phyloP scores from a whole-genome alignment of 2,113 vertebrate genomes.

The Elgaria multicarinata region DNA sequence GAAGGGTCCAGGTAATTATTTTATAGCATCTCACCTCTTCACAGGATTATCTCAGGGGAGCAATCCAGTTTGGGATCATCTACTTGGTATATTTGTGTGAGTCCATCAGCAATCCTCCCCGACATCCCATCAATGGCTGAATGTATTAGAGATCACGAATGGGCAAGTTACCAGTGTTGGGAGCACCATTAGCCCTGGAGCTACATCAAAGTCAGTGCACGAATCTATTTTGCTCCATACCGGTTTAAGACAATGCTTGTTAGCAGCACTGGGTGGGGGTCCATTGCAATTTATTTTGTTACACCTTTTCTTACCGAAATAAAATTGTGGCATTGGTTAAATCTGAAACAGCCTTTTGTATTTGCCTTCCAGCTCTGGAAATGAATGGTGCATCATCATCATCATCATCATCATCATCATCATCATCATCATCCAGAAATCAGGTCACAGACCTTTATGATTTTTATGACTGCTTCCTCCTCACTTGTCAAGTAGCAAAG shows the following conservation, averaged over 20 bases:
- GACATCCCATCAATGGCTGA: background rate
- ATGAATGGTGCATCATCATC: background rate
- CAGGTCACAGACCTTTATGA: background rate
- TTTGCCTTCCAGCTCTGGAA: background rate
- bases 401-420: too few species aligned
- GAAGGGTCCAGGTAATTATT: background rate
- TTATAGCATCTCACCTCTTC: background rate
- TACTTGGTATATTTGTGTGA: background rate
- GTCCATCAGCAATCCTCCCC: background rate
- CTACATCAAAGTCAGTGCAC: background rate
- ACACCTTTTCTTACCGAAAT: background rate
- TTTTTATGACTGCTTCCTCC: conserved; percentile 5
- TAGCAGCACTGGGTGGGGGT: background rate
- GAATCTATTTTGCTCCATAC: background rate
- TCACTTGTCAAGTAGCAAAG: conserved; percentile 34
- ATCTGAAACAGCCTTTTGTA: background rate
- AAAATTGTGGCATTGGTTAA: background rate
- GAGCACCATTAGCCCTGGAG: background rate
- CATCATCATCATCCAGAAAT: too few species aligned
- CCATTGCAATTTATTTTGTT: background rate
- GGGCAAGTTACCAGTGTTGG: too few species aligned
- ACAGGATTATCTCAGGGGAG: background rate
- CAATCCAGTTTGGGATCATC: background rate
- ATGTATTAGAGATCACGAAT: background rate
- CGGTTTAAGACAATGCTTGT: background rate